Percentiles rank a stretch among this genome's conserved stretches.
These are phyloP conservation scores for Carlito syrichta DNA, from an alignment of 2,113 vertebrate genomes.

Conservation along the genomic window DNA sequence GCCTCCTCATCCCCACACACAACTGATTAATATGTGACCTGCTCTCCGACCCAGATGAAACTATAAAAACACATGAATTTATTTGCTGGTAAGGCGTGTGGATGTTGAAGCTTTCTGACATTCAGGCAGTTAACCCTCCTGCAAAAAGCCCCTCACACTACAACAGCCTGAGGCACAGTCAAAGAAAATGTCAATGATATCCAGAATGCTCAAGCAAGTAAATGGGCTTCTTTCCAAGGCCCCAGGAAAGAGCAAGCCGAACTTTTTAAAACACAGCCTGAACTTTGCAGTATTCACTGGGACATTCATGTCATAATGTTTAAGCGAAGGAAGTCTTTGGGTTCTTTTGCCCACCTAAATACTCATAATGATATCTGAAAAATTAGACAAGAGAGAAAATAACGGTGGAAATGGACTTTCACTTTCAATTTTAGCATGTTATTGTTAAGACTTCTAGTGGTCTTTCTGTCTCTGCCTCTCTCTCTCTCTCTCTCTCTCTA, in stretches of 20 bases:
- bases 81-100: slow-evolving; percentile 9
- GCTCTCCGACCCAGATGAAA: background rate
- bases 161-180: slow-evolving; percentile 46
- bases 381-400: background rate
- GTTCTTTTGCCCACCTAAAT: background rate
- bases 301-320: background rate
- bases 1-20: background rate
- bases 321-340: background rate
- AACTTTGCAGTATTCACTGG: background rate
- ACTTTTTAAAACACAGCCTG: background rate
- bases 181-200: slow-evolving; percentile 59
- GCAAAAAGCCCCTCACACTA: slow-evolving; percentile 31
- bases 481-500: background rate
- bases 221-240: slow-evolving; percentile 39
- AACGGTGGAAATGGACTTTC: background rate
- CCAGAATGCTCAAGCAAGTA: slow-evolving; percentile 45
- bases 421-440: background rate
- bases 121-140: slow-evolving; percentile 47
- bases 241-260: slow-evolving; percentile 41
- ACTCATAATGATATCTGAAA: background rate
- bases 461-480: background rate
- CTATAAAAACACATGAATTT: slow-evolving; percentile 2
- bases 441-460: background rate
- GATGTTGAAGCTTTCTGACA: slow-evolving; percentile 50
- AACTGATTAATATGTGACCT: background rate